Conservation (phyloP, 2,113 vertebrate genomes). For the cat (Felis catus) region DNA sequence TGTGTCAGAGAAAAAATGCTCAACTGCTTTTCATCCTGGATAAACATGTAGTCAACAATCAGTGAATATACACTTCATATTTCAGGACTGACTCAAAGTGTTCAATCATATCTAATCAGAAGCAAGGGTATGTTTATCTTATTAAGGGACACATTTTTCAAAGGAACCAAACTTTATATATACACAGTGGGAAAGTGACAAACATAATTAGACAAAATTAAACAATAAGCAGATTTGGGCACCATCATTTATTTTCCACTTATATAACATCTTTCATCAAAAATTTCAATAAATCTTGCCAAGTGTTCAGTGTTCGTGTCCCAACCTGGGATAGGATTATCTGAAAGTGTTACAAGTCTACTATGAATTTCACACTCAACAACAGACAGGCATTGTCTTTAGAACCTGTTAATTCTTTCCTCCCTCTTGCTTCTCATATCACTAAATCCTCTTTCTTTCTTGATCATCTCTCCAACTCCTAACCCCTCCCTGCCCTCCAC, state of each 20-base stretch:
- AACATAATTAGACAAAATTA: constrained; percentile 8
- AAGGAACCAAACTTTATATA: neutral
- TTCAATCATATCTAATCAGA: neutral
- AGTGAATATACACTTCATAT: neutral
- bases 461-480: neutral
- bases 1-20: neutral
- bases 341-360: neutral
- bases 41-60: neutral
- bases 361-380: neutral
- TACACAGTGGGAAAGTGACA: neutral
- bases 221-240: neutral
- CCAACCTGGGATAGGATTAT: neutral
- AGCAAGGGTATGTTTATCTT: neutral
- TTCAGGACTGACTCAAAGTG: neutral
- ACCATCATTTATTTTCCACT: neutral
- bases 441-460: neutral
- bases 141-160: neutral
- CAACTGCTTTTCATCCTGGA: neutral
- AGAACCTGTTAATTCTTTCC: neutral
- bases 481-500: neutral
- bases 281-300: constrained; percentile 7
- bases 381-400: neutral
- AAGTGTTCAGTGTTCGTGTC: neutral
- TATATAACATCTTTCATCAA: neutral
- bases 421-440: neutral